Evolutionary conservation across 2,888 invertebrate genomes (phyloP).

Genomic region (Eremobia ochroleuca): DNA sequence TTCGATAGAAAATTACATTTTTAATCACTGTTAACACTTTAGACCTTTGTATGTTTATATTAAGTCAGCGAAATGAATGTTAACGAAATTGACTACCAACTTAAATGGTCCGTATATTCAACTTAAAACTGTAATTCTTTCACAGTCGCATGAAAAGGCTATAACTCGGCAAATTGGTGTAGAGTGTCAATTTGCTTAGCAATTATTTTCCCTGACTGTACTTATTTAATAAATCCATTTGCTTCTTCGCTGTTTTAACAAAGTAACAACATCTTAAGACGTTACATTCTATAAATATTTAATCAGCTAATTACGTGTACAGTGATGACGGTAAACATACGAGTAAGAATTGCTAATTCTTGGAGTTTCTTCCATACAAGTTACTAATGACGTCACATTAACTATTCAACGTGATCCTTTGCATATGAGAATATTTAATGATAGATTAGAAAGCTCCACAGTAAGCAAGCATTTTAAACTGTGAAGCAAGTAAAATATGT

Average conservation of each 20-base stretch:
- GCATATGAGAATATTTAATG: slow-evolving; percentile 50
- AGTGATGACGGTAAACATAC: slow-evolving; percentile 61
- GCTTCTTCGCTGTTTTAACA: background rate
- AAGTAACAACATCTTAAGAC: background rate
- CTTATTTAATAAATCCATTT: background rate
- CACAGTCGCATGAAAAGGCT: background rate
- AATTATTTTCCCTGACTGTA: background rate
- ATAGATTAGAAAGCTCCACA: background rate
- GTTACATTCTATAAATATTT: slow-evolving; percentile 68
- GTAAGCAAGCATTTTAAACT: background rate
- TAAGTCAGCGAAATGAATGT: background rate
- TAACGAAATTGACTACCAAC: background rate
- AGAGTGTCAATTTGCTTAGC: background rate
- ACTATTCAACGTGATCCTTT: slow-evolving; percentile 66
- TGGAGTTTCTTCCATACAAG: slow-evolving; percentile 65
- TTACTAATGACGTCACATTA: slow-evolving; percentile 71
- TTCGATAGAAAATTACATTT: background rate
- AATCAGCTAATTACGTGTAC: slow-evolving; percentile 72
- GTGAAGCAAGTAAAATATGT: background rate
- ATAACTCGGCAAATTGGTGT: background rate
- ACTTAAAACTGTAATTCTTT: background rate
- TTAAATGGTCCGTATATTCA: background rate
- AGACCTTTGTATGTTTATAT: background rate
- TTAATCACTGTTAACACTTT: background rate
- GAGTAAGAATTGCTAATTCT: slow-evolving; percentile 74